Conservation (phyloP, 2,797 vertebrate species). For the Chrysocyon brachyurus region DNA sequence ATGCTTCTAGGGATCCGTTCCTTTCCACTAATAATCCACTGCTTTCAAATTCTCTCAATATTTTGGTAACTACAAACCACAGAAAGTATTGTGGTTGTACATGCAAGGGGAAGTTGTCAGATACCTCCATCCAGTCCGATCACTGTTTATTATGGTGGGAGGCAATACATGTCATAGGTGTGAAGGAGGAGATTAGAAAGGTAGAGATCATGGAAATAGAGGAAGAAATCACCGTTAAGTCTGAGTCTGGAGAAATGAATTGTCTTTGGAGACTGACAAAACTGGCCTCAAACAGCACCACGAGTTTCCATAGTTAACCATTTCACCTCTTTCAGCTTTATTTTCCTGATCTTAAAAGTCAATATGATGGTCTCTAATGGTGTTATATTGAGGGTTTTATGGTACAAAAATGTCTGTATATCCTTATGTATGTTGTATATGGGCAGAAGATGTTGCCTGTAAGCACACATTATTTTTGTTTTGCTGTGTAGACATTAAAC, state of each 20-base stretch:
- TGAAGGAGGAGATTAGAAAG: neutral
- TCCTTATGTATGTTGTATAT: neutral
- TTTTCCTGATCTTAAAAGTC: neutral
- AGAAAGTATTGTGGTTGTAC: neutral
- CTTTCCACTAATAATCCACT: neutral
- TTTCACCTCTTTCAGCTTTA: neutral
- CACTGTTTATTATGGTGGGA: neutral
- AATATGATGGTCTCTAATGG: neutral
- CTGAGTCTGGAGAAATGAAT: neutral
- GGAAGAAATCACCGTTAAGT: neutral
- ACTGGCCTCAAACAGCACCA: neutral
- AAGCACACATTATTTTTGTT: neutral
- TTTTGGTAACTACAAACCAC: neutral
- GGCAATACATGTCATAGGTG: neutral
- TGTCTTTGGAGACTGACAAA: neutral
- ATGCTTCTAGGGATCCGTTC: neutral
- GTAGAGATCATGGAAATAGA: neutral
- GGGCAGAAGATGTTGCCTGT: neutral
- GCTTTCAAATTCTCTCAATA: conserved; percentile 24
- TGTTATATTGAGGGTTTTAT: neutral
- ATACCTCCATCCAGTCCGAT: neutral
- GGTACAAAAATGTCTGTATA: no score
- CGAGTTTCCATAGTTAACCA: neutral
- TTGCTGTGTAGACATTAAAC: neutral
- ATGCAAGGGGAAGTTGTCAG: neutral